phyloP scores from a whole-genome alignment of 2,888 invertebrate genomes.

The Heliconius aoede region DNA sequence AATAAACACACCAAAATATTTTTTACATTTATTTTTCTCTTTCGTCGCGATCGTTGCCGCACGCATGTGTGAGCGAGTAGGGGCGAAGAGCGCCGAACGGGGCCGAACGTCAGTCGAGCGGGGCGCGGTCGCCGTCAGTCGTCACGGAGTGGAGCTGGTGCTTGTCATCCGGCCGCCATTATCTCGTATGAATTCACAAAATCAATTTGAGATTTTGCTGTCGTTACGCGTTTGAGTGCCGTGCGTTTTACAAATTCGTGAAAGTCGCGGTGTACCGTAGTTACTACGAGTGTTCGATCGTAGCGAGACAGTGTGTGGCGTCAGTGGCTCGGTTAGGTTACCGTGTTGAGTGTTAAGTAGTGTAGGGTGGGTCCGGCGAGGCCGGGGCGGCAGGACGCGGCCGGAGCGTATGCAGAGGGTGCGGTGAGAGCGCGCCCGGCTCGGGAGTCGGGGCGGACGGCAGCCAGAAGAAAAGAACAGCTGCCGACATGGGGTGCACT shows the following conservation, averaged over 20 bases:
- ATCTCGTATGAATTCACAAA: conserved; percentile 83
- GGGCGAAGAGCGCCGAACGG: conserved; percentile 78
- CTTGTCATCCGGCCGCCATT: conserved; percentile 85
- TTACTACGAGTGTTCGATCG: conserved; percentile 50
- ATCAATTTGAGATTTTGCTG: conserved; percentile 77
- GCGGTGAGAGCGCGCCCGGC: conserved; percentile 85
- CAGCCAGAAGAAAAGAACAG: conserved; percentile 79
- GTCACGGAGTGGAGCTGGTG: conserved; percentile 84
- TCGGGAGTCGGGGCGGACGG: conserved; percentile 82
- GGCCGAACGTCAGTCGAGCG: conserved; percentile 83
- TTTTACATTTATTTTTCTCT: conserved; percentile 33
- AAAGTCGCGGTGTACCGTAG: conserved; percentile 55
- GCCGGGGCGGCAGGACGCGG: conserved; percentile 77
- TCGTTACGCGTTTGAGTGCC: conserved; percentile 70
- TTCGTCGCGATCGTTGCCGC: conserved; percentile 45
- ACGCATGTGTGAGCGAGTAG: conserved; percentile 82
- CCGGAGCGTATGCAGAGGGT: conserved; percentile 81
- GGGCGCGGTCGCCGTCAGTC: conserved; percentile 85
- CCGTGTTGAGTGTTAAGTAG: conserved; percentile 75
- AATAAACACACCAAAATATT: conserved; percentile 32
- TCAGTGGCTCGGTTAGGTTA: conserved; percentile 78
- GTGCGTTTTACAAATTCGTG: conserved; percentile 60
- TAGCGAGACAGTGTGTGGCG: conserved; percentile 60
- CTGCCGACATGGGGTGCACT: conserved; percentile 97
- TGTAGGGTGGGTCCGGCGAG: conserved; percentile 78